These are phyloP conservation scores for Diachrysia chrysitis DNA, from an alignment of 2,888 invertebrate genomes.

Conservation along the genomic window DNA sequence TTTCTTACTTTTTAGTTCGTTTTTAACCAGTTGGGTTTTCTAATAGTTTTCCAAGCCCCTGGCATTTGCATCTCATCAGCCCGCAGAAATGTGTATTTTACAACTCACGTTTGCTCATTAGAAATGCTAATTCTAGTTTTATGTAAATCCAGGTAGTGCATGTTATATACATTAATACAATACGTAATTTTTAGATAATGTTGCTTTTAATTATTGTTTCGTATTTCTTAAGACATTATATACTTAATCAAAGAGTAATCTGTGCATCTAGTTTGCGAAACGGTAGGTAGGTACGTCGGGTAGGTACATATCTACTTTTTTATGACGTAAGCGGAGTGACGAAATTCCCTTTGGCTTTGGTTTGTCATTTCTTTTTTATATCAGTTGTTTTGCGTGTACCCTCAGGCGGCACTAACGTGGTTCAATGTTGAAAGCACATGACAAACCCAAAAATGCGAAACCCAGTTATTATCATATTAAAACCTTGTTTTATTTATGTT, in stretches of 20 bases:
- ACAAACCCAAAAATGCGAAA: neutral
- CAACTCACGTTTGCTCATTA: slow-evolving; percentile 7
- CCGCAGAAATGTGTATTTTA: slow-evolving; percentile 18
- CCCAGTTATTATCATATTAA: too few relatives aligned
- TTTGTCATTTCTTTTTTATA: neutral
- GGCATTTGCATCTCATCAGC: slow-evolving; percentile 47
- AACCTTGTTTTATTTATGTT: too few relatives aligned
- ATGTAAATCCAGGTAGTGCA: neutral
- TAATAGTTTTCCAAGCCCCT: slow-evolving; percentile 62
- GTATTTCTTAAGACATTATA: too few relatives aligned
- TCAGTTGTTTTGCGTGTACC: neutral
- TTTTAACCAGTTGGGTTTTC: too few relatives aligned
- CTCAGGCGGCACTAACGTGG: slow-evolving; percentile 2
- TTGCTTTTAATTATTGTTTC: too few relatives aligned
- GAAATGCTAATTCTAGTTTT: neutral
- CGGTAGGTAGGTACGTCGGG: too few relatives aligned
- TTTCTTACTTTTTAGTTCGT: too few relatives aligned
- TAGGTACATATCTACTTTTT: too few relatives aligned
- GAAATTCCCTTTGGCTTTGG: neutral
- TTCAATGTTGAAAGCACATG: slow-evolving; percentile 1
- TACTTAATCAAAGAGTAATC: too few relatives aligned
- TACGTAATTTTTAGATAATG: neutral
- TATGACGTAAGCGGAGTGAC: neutral
- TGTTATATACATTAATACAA: neutral
- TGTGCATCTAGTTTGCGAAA: too few relatives aligned